Percentiles rank a stretch among this genome's conserved stretches.
These are phyloP conservation scores for Noturus placidus DNA, from an alignment of 2,113 vertebrate species.

Conservation along the genomic window DNA sequence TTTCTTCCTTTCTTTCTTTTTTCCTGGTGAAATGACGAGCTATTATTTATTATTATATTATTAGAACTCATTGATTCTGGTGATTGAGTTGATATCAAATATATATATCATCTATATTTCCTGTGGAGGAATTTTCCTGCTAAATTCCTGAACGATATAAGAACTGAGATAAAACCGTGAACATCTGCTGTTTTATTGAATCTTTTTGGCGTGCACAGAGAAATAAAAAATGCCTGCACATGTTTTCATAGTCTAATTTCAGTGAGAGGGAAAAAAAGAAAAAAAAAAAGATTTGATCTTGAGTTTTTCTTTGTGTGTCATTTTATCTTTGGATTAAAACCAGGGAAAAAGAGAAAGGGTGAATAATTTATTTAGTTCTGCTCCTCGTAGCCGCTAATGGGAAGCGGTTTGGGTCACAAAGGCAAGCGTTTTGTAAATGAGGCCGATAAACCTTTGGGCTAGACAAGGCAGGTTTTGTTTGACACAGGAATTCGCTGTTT, in stretches of 20 bases:
- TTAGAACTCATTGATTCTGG: background rate
- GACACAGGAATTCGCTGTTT: slow-evolving; percentile 83
- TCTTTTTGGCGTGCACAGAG: slow-evolving; percentile 51
- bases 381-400: slow-evolving; percentile 80
- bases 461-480: slow-evolving; percentile 92
- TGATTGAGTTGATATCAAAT: slow-evolving; percentile 9
- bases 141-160: slow-evolving; percentile 2
- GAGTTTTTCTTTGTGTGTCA: slow-evolving; percentile 27
- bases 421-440: slow-evolving; percentile 94
- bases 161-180: slow-evolving; percentile 28
- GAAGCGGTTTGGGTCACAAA: slow-evolving; percentile 83
- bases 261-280: slow-evolving; percentile 40
- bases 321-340: slow-evolving; percentile 30
- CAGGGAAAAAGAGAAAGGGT: slow-evolving; percentile 66
- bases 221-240: slow-evolving; percentile 57
- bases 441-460: slow-evolving; percentile 84
- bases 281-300: slow-evolving; percentile 56
- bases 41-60: slow-evolving; percentile 28
- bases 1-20: slow-evolving; percentile 33
- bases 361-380: slow-evolving; percentile 87
- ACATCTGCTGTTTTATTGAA: slow-evolving; percentile 70
- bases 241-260: slow-evolving; percentile 55
- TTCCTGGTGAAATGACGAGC: background rate
- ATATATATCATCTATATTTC: background rate
- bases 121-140: slow-evolving; percentile 26